These are phyloP conservation scores for Ciconia maguari DNA, from an alignment of 2,113 vertebrate species.

Conservation along the genomic window DNA sequence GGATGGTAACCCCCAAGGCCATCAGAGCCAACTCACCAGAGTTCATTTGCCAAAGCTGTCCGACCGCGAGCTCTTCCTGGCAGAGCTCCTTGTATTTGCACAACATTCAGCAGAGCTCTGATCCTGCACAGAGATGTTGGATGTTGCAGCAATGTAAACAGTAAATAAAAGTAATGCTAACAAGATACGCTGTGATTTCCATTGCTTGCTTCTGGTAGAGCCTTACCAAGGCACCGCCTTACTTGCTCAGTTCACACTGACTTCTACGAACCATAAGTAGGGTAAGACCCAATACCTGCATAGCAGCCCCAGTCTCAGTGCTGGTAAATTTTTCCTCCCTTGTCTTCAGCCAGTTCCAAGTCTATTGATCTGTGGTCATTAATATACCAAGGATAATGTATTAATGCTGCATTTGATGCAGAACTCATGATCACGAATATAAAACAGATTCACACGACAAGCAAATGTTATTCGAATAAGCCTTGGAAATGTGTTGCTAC, in stretches of 20 bases:
- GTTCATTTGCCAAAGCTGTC: not conserved
- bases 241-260: not conserved
- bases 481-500: not conserved
- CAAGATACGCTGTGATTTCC: not conserved
- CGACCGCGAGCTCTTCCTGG: accelerated
- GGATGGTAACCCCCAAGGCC: not conserved
- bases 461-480: not conserved
- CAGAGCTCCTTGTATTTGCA: not conserved
- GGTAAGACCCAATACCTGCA: not conserved
- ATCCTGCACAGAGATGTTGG: not conserved
- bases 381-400: not conserved
- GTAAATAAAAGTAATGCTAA: not conserved
- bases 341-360: not conserved
- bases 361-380: not conserved
- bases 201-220: not conserved
- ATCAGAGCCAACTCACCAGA: not conserved
- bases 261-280: accelerated
- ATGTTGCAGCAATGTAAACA: not conserved
- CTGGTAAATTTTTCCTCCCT: not conserved
- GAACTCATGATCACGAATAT: not conserved
- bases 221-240: not conserved
- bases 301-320: not conserved
- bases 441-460: not conserved
- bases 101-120: not conserved
- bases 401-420: not conserved